A percentile compares a stretch with the other conserved stretches of the same genome.
phyloP scores from a whole-genome alignment of 1,140 invertebrate species.

The Brachystomella parvula region DNA sequence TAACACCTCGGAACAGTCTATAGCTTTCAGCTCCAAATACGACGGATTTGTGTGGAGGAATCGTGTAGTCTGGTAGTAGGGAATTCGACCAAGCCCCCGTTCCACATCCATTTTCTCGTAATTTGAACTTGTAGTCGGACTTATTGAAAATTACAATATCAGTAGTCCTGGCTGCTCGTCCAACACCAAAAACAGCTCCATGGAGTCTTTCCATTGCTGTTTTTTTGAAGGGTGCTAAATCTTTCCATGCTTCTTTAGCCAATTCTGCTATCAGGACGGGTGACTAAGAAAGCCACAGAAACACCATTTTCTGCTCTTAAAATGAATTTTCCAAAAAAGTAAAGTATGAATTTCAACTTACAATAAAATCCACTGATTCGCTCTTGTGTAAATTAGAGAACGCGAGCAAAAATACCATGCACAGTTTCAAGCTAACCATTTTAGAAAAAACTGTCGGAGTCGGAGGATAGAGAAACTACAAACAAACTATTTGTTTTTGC shows the following conservation, averaged over 20 bases:
- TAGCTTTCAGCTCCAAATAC: conserved; percentile 17
- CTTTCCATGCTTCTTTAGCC: not conserved
- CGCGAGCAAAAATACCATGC: not conserved
- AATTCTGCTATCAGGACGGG: not conserved
- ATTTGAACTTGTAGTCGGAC: not conserved
- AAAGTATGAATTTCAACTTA: not conserved
- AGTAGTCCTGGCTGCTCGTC: conserved; percentile 12
- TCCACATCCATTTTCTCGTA: not conserved
- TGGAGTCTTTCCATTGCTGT: not conserved
- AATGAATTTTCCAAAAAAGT: no score
- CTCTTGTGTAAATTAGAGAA: not conserved
- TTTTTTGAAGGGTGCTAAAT: conserved; percentile 8
- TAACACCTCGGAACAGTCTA: conserved; percentile 6
- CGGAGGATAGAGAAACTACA: no score
- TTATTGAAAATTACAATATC: conserved; percentile 13
- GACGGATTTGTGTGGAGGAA: conserved; percentile 3
- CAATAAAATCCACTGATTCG: not conserved
- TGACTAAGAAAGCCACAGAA: not conserved
- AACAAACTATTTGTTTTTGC: no score
- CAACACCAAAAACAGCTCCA: conserved; percentile 9
- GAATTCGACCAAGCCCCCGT: conserved; percentile 4
- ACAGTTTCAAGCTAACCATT: no score
- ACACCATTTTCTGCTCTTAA: not conserved
- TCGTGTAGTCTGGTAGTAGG: conserved; percentile 4
- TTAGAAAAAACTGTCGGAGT: no score